Evolutionary conservation across 2,888 invertebrate genomes (phyloP).

Genomic region (Tridacna gigas): DNA sequence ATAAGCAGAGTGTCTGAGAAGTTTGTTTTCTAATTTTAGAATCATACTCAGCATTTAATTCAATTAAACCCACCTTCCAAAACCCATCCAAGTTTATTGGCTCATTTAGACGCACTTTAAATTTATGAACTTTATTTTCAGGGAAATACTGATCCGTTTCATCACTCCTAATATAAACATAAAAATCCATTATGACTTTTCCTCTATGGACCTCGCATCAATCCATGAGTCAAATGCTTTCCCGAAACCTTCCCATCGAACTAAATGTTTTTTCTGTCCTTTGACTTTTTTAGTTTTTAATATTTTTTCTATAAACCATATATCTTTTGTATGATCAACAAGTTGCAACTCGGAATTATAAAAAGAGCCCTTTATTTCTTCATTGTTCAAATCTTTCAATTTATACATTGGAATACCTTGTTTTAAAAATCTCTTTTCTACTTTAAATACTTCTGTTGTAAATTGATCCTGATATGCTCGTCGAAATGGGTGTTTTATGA

Average conservation of each 20-base stretch:
- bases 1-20: constrained; percentile 3
- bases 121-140: constrained; percentile 42
- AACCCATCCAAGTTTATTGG: constrained; percentile 14
- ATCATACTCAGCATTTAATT: constrained; percentile 2
- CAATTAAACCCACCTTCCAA: constrained; percentile 8
- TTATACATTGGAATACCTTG: constrained; percentile 50
- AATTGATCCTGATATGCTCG: constrained; percentile 52
- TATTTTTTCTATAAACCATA: constrained; percentile 54
- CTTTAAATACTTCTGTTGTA: constrained; percentile 50
- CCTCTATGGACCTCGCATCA: constrained; percentile 37
- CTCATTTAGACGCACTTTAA: constrained; percentile 36
- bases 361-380: constrained; percentile 35
- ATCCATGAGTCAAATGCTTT: constrained; percentile 44
- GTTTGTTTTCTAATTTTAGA: neutral
- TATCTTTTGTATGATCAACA: constrained; percentile 40
- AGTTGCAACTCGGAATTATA: constrained; percentile 34
- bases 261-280: constrained; percentile 44
- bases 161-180: constrained; percentile 35
- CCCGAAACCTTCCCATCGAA: constrained; percentile 43
- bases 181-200: constrained; percentile 48
- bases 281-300: constrained; percentile 45
- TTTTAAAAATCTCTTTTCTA: constrained; percentile 41
- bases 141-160: constrained; percentile 40
- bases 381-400: constrained; percentile 39
- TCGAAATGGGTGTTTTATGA: constrained; percentile 47